phyloP scores from a whole-genome alignment of 1,140 invertebrate species.

The Acyrthosiphon pisum region DNA sequence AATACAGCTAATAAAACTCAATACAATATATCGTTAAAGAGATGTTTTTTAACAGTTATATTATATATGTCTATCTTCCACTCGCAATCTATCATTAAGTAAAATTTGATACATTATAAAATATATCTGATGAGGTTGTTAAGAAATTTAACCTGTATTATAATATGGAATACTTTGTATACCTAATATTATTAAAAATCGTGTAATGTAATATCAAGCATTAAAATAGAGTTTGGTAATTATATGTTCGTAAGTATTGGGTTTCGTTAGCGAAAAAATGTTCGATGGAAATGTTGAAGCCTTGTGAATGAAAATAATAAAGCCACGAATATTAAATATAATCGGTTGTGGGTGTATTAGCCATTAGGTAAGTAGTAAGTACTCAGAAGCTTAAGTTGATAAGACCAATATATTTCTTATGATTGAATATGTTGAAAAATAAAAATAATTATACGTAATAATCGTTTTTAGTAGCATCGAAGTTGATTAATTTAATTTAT shows the following conservation, averaged over 20 bases:
- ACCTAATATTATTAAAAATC: neutral
- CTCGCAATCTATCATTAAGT: neutral
- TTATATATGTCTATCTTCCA: neutral
- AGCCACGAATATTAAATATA: constrained; percentile 19
- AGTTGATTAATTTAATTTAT: neutral
- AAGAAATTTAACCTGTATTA: neutral
- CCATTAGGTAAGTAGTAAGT: neutral
- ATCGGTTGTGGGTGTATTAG: neutral
- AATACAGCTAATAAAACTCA: neutral
- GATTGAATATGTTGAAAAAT: no score
- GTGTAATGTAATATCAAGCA: neutral
- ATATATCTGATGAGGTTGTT: neutral
- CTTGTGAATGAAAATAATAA: constrained; percentile 21
- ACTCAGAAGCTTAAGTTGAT: neutral
- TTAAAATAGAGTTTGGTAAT: neutral
- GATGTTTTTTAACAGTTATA: neutral
- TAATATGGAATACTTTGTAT: no score
- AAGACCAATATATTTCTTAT: neutral
- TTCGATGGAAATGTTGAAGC: neutral
- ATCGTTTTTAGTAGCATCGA: neutral
- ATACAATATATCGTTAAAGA: neutral
- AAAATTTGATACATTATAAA: neutral
- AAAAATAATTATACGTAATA: neutral
- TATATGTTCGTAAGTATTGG: constrained; percentile 2
- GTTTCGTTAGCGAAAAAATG: neutral